Evolutionary conservation across 2,797 vertebrate species (phyloP), one percentile per base, ranked within the genome.

Genomic region (Tenualosa thibaudeaui): DNA sequence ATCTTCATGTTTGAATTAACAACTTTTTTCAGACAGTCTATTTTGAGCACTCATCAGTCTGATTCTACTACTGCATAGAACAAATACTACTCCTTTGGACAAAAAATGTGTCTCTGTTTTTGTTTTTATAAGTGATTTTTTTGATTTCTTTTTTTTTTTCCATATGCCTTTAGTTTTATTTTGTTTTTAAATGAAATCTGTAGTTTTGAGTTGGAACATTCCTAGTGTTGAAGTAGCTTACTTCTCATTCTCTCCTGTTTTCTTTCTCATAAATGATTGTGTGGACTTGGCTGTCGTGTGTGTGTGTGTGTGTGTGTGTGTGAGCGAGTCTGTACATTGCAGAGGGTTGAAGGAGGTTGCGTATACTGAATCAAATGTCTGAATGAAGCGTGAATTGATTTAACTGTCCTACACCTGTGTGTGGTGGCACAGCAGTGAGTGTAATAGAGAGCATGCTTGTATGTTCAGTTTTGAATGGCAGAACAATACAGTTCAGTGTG

Each of bases 141-240:
- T 85, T 86, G 82, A 49, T 54, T 43, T 51, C 46, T 82, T 83
- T 82, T 54, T 84, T 87, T 56, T 82, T 54, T 84, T 87, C 53
- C 65, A 62, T n/a, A 26, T 84, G 62, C 40, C 88, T 87, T 86
- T 90, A 90, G 85, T 91, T 90, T 89, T 91, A 87, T 88, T 89
- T 90, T 85, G 58, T 81, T 88, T 87, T 83, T 68, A 49, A 82
- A 87, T 88, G 86, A 60, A 50, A 56, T 51, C 12, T 85, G 83
- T 86, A 62, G 85, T 87, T 78, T 71, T 85, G 78, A 82, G 86
- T 89, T 89, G n/a, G 82, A 93, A 92, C 92, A 94, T 94, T 95
- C 93, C 93, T 90, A 88, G 85, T 94, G 89, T 92, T 91, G 91
- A 86, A 90, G 88, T 93, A 51, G 50, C 50, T 2, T 51, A 89